phyloP scores from a whole-genome alignment of 2,888 invertebrate genomes.

The Catocala sponsa region DNA sequence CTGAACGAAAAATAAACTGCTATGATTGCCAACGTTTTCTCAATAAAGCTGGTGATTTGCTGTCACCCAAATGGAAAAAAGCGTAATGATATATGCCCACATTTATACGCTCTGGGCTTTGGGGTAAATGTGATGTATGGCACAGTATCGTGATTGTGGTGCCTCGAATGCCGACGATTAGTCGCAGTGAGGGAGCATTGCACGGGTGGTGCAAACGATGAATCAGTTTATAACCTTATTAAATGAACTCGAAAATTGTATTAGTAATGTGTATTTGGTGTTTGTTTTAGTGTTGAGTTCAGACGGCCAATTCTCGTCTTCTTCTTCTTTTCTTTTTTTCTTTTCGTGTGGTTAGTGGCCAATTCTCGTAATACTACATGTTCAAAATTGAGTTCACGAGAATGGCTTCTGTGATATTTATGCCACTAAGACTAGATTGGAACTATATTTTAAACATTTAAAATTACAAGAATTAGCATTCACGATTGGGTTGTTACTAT shows the following conservation, averaged over 20 bases:
- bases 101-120: slow-evolving; percentile 27
- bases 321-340: no score
- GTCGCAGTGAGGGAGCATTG: slow-evolving; percentile 39
- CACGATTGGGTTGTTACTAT: no score
- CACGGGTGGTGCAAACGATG: slow-evolving; percentile 24
- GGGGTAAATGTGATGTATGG: slow-evolving; percentile 43
- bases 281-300: not conserved
- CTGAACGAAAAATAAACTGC: not conserved
- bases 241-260: slow-evolving; percentile 18
- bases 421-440: no score
- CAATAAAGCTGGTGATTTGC: slow-evolving; percentile 16
- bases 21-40: not conserved
- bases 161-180: slow-evolving; percentile 33
- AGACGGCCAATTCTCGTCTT: no score
- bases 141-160: slow-evolving; percentile 36
- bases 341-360: no score
- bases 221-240: slow-evolving; percentile 33
- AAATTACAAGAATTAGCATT: no score
- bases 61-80: slow-evolving; percentile 9
- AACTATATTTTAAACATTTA: no score
- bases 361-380: no score
- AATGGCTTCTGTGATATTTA: no score
- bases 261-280: not conserved
- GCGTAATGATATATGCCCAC: slow-evolving; percentile 28
- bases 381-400: no score